These are phyloP conservation scores for Sarcophaga bullata DNA, from an alignment of 1,140 invertebrate genomes.

Conservation along the genomic window DNA sequence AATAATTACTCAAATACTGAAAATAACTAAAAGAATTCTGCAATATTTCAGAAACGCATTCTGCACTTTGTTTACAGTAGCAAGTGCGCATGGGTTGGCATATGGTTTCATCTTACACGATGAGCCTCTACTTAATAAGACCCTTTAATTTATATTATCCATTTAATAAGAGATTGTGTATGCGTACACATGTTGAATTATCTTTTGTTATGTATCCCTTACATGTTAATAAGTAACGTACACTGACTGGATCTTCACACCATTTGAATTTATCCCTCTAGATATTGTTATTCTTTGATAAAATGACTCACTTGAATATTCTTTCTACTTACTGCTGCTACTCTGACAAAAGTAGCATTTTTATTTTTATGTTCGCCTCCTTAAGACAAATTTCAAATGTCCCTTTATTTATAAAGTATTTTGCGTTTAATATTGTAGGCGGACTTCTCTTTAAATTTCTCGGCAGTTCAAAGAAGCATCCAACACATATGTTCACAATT, in stretches of 20 bases:
- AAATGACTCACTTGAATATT: neutral
- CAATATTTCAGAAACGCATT: no score
- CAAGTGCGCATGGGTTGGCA: no score
- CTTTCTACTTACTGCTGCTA: no score
- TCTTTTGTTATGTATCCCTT: neutral
- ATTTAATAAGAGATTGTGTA: neutral
- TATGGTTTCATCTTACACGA: neutral
- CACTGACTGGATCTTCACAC: conserved; percentile 13
- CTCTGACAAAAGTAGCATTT: no score
- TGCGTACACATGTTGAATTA: neutral
- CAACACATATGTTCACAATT: conserved; percentile 4
- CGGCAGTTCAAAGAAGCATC: neutral
- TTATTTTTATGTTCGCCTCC: neutral
- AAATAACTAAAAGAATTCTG: no score
- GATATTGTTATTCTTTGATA: neutral
- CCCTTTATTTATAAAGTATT: neutral
- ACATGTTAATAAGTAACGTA: neutral
- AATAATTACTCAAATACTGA: no score
- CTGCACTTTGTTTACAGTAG: no score
- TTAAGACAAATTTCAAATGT: neutral
- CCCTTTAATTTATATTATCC: neutral
- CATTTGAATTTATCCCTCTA: neutral
- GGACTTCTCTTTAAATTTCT: neutral
- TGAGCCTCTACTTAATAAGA: neutral
- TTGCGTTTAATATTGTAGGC: neutral